phyloP scores from a whole-genome alignment of 2,888 invertebrate genomes.

The Ophraella communa region DNA sequence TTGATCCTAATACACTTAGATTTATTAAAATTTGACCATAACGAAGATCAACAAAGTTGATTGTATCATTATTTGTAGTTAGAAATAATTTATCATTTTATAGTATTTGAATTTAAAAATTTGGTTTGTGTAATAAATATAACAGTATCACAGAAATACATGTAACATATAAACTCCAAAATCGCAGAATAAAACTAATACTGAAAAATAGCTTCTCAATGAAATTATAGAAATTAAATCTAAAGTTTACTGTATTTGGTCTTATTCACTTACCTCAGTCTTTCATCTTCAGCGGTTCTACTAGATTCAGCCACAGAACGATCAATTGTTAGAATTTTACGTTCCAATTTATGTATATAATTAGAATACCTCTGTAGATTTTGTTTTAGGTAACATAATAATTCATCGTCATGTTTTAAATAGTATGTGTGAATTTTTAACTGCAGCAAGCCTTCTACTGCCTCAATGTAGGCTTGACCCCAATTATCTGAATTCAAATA shows the following conservation, averaged over 20 bases:
- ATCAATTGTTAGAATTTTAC: conserved; percentile 9
- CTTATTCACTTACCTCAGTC: conserved; percentile 18
- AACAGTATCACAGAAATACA: too few relatives aligned
- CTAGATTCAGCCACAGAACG: neutral
- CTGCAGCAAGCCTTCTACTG: conserved; percentile 24
- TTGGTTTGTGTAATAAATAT: too few relatives aligned
- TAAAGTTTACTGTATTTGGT: neutral
- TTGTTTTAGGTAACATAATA: conserved; percentile 12
- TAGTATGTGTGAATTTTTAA: conserved; percentile 23
- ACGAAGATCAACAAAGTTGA: too few relatives aligned
- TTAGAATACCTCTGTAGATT: conserved; percentile 11
- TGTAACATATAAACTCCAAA: too few relatives aligned
- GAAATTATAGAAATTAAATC: too few relatives aligned
- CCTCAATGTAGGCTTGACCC: conserved; percentile 26
- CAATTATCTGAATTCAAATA: conserved; percentile 1
- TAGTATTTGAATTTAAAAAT: too few relatives aligned
- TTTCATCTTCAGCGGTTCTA: conserved; percentile 17
- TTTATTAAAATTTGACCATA: neutral
- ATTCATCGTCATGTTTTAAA: conserved; percentile 7
- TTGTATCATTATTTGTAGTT: too few relatives aligned
- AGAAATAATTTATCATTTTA: too few relatives aligned
- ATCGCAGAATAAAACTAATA: too few relatives aligned
- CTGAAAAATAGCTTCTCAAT: too few relatives aligned
- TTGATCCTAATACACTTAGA: too few relatives aligned
- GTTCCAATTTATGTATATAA: conserved; percentile 18